Percentiles rank a stretch among this genome's conserved stretches.
These are phyloP conservation scores for Tichodroma muraria DNA, from an alignment of 2,113 vertebrate species.

Conservation along the genomic window DNA sequence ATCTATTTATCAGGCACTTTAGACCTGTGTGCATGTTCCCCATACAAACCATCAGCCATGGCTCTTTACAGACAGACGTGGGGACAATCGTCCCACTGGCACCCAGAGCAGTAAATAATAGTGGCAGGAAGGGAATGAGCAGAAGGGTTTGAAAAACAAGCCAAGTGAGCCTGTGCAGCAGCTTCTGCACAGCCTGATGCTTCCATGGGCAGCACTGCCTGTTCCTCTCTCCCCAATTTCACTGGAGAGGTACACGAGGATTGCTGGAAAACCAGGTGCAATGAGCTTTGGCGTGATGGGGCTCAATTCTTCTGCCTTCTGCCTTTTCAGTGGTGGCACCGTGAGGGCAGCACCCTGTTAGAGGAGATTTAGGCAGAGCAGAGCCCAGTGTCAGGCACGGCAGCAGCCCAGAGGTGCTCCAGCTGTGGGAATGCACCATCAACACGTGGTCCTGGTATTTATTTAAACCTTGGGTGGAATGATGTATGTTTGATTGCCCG, in stretches of 20 bases:
- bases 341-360: background rate
- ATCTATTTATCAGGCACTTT: slow-evolving; percentile 10
- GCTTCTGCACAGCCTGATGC: background rate
- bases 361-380: background rate
- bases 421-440: background rate
- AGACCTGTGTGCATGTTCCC: background rate
- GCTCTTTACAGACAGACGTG: background rate
- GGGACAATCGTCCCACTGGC: background rate
- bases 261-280: background rate
- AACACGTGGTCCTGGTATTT: background rate
- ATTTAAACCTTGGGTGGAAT: slow-evolving; percentile 50
- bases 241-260: accelerated
- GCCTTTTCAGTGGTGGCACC: accelerated
- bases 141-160: background rate
- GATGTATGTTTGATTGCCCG: slow-evolving; percentile 62
- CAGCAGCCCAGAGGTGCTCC: background rate
- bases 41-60: background rate
- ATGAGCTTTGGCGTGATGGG: accelerated
- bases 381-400: accelerated
- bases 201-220: accelerated
- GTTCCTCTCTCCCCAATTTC: background rate
- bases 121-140: background rate
- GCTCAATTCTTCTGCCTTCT: background rate
- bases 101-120: background rate
- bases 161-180: background rate